Percentiles rank a stretch among this genome's conserved stretches.
Conservation (phyloP, 1,140 invertebrate species). For the Drosophila nasuta region DNA sequence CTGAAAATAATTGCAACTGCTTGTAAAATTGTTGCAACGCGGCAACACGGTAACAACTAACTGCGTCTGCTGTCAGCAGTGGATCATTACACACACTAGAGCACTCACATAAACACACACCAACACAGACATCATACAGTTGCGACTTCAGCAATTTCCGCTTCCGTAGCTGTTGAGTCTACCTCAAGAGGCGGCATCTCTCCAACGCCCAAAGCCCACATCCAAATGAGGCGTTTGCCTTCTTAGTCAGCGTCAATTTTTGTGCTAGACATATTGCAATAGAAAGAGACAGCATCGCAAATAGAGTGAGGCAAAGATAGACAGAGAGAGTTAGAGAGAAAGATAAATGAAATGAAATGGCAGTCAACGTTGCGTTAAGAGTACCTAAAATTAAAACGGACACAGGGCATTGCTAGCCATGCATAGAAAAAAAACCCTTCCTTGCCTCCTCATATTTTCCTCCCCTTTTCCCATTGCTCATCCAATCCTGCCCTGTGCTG, state of each 20-base stretch:
- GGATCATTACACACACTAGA: constrained; percentile 74
- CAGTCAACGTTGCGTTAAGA: constrained; percentile 70
- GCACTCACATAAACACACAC: constrained; percentile 45
- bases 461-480: neutral
- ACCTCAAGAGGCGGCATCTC: constrained; percentile 54
- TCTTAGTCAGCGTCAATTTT: constrained; percentile 53
- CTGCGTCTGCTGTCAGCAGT: constrained; percentile 72
- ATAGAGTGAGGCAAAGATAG: constrained; percentile 3
- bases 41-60: constrained; percentile 54
- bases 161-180: constrained; percentile 68
- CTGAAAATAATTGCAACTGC: constrained; percentile 85
- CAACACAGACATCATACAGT: constrained; percentile 29
- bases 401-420: constrained; percentile 46
- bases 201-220: constrained; percentile 21
- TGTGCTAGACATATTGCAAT: constrained; percentile 35
- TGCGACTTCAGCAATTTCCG: constrained; percentile 82
- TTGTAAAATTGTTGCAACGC: constrained; percentile 73
- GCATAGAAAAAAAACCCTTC: constrained; percentile 5
- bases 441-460: neutral
- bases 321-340: neutral
- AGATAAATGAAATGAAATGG: constrained; percentile 70
- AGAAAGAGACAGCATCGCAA: neutral
- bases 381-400: constrained; percentile 79
- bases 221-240: constrained; percentile 36
- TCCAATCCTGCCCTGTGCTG: neutral